Base-by-base conservation (phyloP, 35 echinoderm and acorn worm genomes). In the Apostichopus parvimensis region DNA sequence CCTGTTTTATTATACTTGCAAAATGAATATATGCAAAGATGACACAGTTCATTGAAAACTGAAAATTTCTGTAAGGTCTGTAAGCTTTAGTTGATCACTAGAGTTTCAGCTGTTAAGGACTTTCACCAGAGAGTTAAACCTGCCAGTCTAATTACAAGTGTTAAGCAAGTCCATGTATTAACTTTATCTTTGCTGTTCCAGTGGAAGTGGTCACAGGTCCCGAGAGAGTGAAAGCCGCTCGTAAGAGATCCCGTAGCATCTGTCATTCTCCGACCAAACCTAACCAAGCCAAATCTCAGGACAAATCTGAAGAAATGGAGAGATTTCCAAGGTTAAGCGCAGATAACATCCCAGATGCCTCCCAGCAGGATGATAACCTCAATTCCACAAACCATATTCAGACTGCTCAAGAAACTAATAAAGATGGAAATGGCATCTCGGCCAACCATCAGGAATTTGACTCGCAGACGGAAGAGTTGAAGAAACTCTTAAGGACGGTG, bases 151-250 rank as follows among this genome's bases (percentile, higher is more conserved):
- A 61, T 9, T 61, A 12, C 58, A 61, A 5, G 58, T 9, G 8
- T 12, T 12, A 61, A 61, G 0, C 12, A 61, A 9, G 6, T 61
- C 12, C 8, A 18, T 58, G 83, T 11, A 61, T 60, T 87, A 6
- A 15, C 58, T 64, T 85, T 53, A 6, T 21, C 26, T 52, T 12
- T 28, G 71, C 25, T 82, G 52, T 13, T 94, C 15, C 64, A 94
- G 93, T 94, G 71, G 95, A 96, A 83, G 84, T 94, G 0, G 88
- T 92, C 61, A 62, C 93, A 12, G 95, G 95, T 18, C 62, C 91
- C 15, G 95, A 96, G 62, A 90, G 95, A 65, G 93, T 94, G 4
- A 94, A 94, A 91, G 58, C 22, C 2, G 88, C 95, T 9, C 82
- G 95, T 7, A 94, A 90, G 70, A 84, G 95, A 52, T 87, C 94